A percentile compares a stretch with the other conserved stretches of the same genome.
Evolutionary conservation across 2,888 invertebrate species (phyloP).

Genomic region (Agriotes lineatus): DNA sequence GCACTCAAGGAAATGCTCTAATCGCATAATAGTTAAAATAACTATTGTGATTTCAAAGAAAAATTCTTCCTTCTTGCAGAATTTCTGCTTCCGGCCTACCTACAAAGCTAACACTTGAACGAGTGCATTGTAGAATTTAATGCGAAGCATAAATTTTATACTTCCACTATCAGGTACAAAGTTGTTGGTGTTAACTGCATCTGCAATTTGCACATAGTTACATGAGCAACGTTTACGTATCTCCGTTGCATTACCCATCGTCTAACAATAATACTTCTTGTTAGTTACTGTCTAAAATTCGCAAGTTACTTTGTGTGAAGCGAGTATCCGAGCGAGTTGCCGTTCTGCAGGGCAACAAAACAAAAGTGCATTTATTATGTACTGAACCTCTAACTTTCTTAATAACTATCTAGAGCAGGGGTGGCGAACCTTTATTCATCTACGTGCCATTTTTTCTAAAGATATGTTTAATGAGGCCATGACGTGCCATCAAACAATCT

Average conservation of each 20-base stretch:
- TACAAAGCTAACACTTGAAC: neutral
- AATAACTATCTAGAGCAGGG: neutral
- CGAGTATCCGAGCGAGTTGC: neutral
- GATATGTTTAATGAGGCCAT: too few relatives aligned
- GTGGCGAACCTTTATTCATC: too few relatives aligned
- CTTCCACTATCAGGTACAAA: neutral
- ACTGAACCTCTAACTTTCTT: slow-evolving; percentile 24
- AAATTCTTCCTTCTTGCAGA: neutral
- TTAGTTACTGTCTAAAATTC: neutral
- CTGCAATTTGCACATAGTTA: neutral
- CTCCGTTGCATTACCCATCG: neutral
- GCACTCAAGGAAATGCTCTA: too few relatives aligned
- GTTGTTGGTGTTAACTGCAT: neutral
- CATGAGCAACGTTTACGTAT: neutral
- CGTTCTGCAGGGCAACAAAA: slow-evolving; percentile 1
- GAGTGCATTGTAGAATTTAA: neutral
- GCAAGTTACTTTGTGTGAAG: neutral
- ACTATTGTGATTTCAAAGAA: neutral
- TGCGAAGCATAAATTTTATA: neutral
- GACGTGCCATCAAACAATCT: too few relatives aligned
- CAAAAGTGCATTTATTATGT: slow-evolving; percentile 27
- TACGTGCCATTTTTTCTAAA: too few relatives aligned
- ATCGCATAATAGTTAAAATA: slow-evolving; percentile 1
- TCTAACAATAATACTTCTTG: neutral
- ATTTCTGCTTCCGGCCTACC: neutral